Conservation (phyloP, 1,140 invertebrate species). For the Penaeus indicus region DNA sequence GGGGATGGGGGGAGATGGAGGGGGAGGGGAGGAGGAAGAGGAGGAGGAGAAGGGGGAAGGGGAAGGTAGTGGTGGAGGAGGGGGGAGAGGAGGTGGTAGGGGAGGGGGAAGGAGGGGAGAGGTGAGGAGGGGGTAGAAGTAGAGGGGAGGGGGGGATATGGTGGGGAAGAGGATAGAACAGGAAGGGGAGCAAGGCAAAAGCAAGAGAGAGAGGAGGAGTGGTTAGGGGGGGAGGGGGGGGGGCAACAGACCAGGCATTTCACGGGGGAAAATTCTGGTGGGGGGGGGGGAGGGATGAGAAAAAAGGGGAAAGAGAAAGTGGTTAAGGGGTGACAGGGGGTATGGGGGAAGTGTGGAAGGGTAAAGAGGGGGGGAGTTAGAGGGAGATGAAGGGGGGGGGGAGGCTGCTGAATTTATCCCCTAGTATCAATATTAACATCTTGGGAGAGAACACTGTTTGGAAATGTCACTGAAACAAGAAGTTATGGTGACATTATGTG, state of each 20-base stretch:
- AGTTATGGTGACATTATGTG: no score
- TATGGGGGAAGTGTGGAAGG: no score
- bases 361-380: neutral
- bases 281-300: no score
- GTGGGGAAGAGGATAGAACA: neutral
- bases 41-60: neutral
- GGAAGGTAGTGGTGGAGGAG: neutral
- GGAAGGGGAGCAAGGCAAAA: neutral
- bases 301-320: neutral
- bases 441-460: no score
- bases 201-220: neutral
- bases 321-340: neutral
- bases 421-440: no score
- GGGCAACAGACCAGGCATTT: neutral
- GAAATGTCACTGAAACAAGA: no score
- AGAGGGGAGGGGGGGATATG: neutral
- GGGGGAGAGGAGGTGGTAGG: neutral
- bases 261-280: neutral
- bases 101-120: neutral
- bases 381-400: no score
- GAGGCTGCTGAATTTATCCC: no score
- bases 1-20: neutral
- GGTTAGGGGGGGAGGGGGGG: neutral
- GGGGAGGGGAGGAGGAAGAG: neutral
- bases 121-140: neutral